These are phyloP conservation scores for Marasmarcha lunaedactyla DNA, from an alignment of 2,888 invertebrate genomes.

Conservation along the genomic window DNA sequence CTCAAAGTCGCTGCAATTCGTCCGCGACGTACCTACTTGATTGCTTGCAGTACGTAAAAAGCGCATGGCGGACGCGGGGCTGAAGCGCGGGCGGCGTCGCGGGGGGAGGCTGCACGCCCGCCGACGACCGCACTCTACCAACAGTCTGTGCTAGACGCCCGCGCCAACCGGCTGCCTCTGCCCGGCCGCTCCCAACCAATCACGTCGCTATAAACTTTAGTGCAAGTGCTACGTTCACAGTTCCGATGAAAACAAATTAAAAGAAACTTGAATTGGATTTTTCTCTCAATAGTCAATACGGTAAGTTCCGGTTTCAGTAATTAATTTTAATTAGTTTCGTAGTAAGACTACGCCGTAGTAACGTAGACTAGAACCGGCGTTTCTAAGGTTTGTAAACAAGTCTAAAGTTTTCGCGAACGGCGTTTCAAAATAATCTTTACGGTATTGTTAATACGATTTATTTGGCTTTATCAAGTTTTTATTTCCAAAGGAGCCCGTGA, in stretches of 20 bases:
- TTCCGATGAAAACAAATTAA: not conserved
- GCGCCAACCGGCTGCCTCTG: conserved; percentile 61
- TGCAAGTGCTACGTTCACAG: conserved; percentile 39
- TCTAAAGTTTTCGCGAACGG: not conserved
- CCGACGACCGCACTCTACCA: conserved; percentile 29
- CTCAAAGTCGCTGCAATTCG: conserved; percentile 65
- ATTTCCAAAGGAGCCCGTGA: conserved; percentile 37
- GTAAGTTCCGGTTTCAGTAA: not conserved
- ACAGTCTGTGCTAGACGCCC: conserved; percentile 62
- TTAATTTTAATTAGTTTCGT: not conserved
- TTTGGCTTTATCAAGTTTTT: not conserved
- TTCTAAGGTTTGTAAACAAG: not conserved
- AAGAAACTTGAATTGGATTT: not conserved
- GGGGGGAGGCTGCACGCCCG: conserved; percentile 33
- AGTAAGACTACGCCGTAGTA: not conserved
- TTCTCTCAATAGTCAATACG: not conserved
- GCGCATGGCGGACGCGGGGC: conserved; percentile 42
- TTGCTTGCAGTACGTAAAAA: conserved; percentile 67
- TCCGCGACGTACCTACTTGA: conserved; percentile 66
- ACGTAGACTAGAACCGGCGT: not conserved
- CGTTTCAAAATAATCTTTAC: not conserved
- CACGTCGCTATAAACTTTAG: conserved; percentile 33
- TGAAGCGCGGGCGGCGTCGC: conserved; percentile 35
- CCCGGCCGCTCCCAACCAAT: conserved; percentile 26
- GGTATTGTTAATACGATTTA: not conserved